phyloP scores from a whole-genome alignment of 2,797 vertebrate species.

The Oreochromis grahami region DNA sequence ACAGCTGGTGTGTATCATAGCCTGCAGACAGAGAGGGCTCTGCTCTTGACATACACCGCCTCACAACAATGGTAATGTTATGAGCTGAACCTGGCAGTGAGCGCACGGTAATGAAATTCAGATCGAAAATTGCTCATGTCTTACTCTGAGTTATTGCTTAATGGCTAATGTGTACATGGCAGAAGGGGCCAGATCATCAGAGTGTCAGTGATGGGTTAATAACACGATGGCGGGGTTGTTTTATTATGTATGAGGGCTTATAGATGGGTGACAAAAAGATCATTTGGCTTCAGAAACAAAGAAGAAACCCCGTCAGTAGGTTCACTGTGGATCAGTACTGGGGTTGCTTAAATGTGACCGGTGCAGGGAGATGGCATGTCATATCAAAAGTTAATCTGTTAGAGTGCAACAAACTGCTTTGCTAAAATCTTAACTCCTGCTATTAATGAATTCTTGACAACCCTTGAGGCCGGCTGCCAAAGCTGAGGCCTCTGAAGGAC shows the following conservation, averaged over 20 bases:
- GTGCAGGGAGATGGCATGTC: not conserved
- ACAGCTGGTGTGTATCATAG: slow-evolving; percentile 45
- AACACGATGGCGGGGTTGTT: slow-evolving; percentile 23
- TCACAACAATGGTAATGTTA: slow-evolving; percentile 44
- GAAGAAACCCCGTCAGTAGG: not conserved
- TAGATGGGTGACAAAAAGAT: slow-evolving; percentile 3
- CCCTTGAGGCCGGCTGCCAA: slow-evolving; percentile 28
- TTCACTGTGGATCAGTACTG: not conserved
- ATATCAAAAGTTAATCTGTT: not conserved
- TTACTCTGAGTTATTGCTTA: slow-evolving; percentile 63
- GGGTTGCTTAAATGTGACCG: not conserved
- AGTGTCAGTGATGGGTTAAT: slow-evolving; percentile 47
- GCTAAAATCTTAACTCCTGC: not conserved
- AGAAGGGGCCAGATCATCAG: slow-evolving; percentile 47
- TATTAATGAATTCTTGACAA: slow-evolving; percentile 33
- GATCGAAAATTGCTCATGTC: slow-evolving; percentile 65
- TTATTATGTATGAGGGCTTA: slow-evolving; percentile 44
- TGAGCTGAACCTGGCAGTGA: slow-evolving; percentile 24
- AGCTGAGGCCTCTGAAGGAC: slow-evolving; percentile 54
- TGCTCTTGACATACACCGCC: slow-evolving; percentile 19
- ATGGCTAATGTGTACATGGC: slow-evolving; percentile 50
- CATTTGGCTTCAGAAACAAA: slow-evolving; percentile 6
- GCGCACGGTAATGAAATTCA: slow-evolving; percentile 62
- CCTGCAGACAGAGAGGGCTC: slow-evolving; percentile 28
- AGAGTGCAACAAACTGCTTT: not conserved